phyloP scores from a whole-genome alignment of 2,113 vertebrate species.

The Diadophis punctatus region DNA sequence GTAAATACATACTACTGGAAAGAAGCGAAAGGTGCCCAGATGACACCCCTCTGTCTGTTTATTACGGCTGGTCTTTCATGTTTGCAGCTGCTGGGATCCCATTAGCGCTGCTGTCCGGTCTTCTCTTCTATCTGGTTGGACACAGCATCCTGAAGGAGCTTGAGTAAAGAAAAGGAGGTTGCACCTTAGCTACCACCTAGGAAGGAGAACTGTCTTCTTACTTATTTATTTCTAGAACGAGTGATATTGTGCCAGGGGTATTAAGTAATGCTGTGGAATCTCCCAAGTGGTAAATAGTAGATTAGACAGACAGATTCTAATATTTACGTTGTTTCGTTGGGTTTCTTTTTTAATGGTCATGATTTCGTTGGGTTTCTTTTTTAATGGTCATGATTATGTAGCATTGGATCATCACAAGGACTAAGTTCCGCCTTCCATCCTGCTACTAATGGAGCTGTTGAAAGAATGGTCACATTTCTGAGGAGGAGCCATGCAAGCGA shows the following conservation, averaged over 20 bases:
- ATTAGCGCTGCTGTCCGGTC: constrained; percentile 73
- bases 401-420: too few species aligned
- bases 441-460: too few species aligned
- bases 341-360: neutral
- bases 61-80: constrained; percentile 86
- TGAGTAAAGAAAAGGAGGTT: constrained; percentile 38
- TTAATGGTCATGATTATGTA: too few species aligned
- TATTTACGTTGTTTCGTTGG: neutral
- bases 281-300: neutral
- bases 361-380: too few species aligned
- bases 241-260: neutral
- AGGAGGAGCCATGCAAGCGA: neutral
- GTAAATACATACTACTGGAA: constrained; percentile 80
- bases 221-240: constrained; percentile 8
- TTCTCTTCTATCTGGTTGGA: constrained; percentile 79
- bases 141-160: constrained; percentile 57
- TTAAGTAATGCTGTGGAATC: neutral
- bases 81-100: constrained; percentile 75
- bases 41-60: constrained; percentile 50
- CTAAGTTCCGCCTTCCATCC: too few species aligned
- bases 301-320: neutral
- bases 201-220: neutral
- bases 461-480: too few species aligned
- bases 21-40: constrained; percentile 66
- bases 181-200: neutral